phyloP scores from a whole-genome alignment of 2,797 vertebrate species.

The Tenualosa thibaudeaui region DNA sequence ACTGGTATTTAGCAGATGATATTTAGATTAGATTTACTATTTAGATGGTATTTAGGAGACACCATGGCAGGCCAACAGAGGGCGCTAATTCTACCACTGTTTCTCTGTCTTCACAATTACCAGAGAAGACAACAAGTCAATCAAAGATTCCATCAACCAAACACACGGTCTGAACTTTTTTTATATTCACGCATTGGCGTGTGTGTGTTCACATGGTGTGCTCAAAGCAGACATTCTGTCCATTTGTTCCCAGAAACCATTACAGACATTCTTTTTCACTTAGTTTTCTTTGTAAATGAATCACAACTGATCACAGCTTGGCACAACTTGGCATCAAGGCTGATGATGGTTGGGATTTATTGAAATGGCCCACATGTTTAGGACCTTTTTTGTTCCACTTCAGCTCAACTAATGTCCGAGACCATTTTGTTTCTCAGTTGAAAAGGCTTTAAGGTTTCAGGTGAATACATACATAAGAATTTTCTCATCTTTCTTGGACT shows the following conservation, averaged over 20 bases:
- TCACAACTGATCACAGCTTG: neutral
- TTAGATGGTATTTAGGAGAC: no score
- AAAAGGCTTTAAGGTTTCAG: neutral
- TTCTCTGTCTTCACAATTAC: neutral
- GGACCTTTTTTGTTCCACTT: no score
- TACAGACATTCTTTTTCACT: neutral
- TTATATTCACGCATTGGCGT: neutral
- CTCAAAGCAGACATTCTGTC: neutral
- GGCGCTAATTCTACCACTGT: no score
- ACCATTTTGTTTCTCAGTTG: neutral
- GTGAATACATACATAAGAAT: neutral
- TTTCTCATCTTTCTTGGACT: neutral
- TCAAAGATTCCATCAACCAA: neutral
- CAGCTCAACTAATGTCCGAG: neutral
- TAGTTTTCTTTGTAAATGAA: neutral
- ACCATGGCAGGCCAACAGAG: no score
- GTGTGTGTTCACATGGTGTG: conserved; percentile 26
- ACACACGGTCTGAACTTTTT: neutral
- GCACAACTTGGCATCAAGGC: neutral
- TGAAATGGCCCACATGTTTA: no score
- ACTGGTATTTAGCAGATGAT: no score
- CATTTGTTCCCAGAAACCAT: neutral
- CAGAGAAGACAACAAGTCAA: neutral
- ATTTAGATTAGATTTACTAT: no score
- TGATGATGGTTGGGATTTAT: neutral